Base-by-base conservation (phyloP, 2,797 vertebrate species). In the Chelmon rostratus region DNA sequence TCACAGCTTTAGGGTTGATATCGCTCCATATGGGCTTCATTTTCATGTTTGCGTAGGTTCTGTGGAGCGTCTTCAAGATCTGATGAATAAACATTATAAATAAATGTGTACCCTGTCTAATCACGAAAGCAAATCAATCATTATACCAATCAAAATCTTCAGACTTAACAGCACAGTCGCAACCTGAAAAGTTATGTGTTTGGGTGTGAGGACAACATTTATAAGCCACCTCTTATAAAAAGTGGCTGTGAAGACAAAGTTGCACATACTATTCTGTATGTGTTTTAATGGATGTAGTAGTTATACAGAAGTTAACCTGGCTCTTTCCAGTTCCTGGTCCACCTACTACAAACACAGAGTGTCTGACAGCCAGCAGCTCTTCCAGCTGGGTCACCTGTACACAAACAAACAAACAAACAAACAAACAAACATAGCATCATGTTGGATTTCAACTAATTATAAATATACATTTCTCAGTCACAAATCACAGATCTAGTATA, bases 1-100 rank as follows among this genome's bases (percentile, higher is more conserved):
- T 96, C 73, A 96, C 94, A n/a, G 94, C 95, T 91, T 96, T 96
- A 49, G 95, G 94, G 87, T 92, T 96, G 65, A 96, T 92, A 19
- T 96, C 86, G 0, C 84, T 95, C 95, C 94, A 96, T 6, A 95
- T 62, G 0, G 94, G 91, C 81, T 92, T 96, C 82, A 95, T 89
- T 67, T 94, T 96, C 94, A 96, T 91, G 79, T 95, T 96, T 57
- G 80, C 84, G 13, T 95, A 95, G 2, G 91, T 96, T 86, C 92
- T 90, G 62, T 93, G 85, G 31, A 96, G 88, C 5, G 92, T 95
- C 90, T 96, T 97, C 68, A 96, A 77, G 82, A 96, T 95, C 94
- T 96, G 82, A 69, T 62, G 35, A 81, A 71, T 46, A 69, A 50
- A 69, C 0, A 31, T n/a, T 2, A 50, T 5, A 25, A 33, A 42